Evolutionary conservation across 2,113 vertebrate genomes (phyloP).

Genomic region (Lagopus muta): DNA sequence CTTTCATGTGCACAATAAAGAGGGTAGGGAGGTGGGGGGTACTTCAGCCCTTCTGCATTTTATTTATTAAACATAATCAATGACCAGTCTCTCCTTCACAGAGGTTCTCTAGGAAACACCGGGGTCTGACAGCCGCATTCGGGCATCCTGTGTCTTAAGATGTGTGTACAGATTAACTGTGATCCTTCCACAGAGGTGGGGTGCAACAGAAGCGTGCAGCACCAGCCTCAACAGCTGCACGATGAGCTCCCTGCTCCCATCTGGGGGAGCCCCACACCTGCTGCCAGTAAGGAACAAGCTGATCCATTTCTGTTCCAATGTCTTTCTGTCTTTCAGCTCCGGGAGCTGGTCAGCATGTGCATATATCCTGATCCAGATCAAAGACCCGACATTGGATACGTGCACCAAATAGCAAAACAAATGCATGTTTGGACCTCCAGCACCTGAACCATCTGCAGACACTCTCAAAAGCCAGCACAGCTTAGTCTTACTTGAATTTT

Average conservation of each 20-base stretch:
- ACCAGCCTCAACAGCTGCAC: fast-evolving
- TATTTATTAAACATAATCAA: conserved; percentile 76
- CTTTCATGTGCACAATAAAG: conserved; percentile 82
- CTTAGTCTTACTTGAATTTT: conserved; percentile 79
- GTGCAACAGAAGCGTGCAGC: too few species aligned
- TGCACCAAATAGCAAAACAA: conserved; percentile 87
- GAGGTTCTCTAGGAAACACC: background rate
- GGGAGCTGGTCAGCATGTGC: conserved; percentile 89
- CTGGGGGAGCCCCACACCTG: fast-evolving
- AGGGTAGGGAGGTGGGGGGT: conserved; percentile 71
- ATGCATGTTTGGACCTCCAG: conserved; percentile 88
- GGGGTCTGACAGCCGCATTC: background rate
- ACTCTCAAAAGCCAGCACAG: conserved; percentile 35
- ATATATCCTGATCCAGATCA: conserved; percentile 86
- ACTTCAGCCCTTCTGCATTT: conserved; percentile 69
- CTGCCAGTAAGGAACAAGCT: fast-evolving
- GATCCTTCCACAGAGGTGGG: fast-evolving
- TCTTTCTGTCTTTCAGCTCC: conserved; percentile 74
- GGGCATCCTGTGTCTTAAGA: background rate
- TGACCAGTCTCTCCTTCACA: conserved; percentile 56
- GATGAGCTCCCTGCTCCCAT: background rate
- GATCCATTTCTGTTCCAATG: background rate
- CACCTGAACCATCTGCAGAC: conserved; percentile 70
- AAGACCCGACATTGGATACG: conserved; percentile 84
- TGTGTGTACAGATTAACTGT: too few species aligned